Evolutionary conservation across 2,888 invertebrate genomes (phyloP).

Genomic region (Nephrotoma guestfalica): DNA sequence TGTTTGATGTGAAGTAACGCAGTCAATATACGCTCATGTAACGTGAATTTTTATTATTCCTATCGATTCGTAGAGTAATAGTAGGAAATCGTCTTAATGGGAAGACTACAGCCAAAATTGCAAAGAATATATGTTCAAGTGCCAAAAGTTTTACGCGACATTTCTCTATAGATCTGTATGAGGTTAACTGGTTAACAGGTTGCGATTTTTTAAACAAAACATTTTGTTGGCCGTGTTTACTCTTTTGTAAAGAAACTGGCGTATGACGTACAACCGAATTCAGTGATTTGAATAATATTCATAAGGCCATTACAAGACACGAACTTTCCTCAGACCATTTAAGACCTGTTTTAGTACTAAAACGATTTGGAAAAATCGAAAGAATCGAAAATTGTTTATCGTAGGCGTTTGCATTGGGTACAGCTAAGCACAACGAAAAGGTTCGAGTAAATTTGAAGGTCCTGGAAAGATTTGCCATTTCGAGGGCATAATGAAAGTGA

Average conservation of each 20-base stretch:
- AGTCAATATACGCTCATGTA: too few relatives aligned
- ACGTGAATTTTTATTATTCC: too few relatives aligned
- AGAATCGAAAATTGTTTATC: neutral
- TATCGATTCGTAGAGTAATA: too few relatives aligned
- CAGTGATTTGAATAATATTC: neutral
- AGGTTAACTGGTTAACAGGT: neutral
- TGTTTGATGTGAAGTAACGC: too few relatives aligned
- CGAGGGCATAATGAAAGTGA: neutral
- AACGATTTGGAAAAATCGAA: neutral
- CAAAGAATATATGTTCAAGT: neutral
- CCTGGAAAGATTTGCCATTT: neutral
- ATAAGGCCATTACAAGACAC: neutral
- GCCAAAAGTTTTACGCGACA: neutral
- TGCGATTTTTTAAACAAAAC: too few relatives aligned
- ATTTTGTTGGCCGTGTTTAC: too few relatives aligned
- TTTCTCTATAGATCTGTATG: neutral
- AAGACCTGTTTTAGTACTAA: neutral
- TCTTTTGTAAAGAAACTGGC: too few relatives aligned
- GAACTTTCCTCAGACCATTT: neutral
- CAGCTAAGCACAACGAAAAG: too few relatives aligned
- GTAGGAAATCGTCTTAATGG: neutral
- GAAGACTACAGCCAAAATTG: neutral
- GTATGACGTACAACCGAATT: too few relatives aligned
- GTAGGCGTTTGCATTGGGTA: neutral
- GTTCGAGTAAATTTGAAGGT: too few relatives aligned